Percentiles rank a stretch among this genome's conserved stretches.
phyloP scores from a whole-genome alignment of 1,140 invertebrate genomes.

The Drosophila seguyi region DNA sequence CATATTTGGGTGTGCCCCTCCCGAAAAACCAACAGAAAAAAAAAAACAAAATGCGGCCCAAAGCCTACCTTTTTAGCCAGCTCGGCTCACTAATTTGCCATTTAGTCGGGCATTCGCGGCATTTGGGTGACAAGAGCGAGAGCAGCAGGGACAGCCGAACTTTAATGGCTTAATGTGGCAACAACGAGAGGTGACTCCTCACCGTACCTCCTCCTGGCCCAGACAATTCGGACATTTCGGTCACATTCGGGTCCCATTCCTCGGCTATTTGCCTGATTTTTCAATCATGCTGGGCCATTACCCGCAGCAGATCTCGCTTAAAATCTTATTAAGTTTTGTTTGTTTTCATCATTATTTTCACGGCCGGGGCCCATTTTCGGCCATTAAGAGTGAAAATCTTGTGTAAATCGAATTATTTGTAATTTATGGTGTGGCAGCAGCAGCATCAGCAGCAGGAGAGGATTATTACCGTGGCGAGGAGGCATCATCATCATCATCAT shows the following conservation, averaged over 20 bases:
- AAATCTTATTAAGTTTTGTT: constrained; percentile 83
- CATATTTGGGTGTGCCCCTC: constrained; percentile 68
- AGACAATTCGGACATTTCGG: constrained; percentile 3
- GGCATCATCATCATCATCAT: constrained; percentile 44
- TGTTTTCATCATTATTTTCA: constrained; percentile 83
- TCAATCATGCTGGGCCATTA: constrained; percentile 64
- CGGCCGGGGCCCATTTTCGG: constrained; percentile 79
- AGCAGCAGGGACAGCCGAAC: constrained; percentile 50
- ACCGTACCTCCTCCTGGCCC: not conserved
- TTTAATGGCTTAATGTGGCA: constrained; percentile 75
- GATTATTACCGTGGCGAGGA: constrained; percentile 67
- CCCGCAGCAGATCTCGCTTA: constrained; percentile 50
- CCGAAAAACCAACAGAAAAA: constrained; percentile 12
- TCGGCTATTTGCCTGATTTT: constrained; percentile 45
- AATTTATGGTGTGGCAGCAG: constrained; percentile 79
- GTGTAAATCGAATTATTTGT: constrained; percentile 84
- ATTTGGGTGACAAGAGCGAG: constrained; percentile 70
- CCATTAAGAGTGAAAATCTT: constrained; percentile 84
- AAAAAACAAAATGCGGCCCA: constrained; percentile 17
- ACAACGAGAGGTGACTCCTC: constrained; percentile 31
- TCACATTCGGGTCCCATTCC: constrained; percentile 36
- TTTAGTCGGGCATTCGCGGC: constrained; percentile 68
- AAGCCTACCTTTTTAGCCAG: constrained; percentile 29
- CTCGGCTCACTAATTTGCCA: constrained; percentile 73
- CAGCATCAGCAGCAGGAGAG: constrained; percentile 34